Evolutionary conservation across 2,113 vertebrate species (phyloP).

Genomic region (Gymnobelideus leadbeateri): DNA sequence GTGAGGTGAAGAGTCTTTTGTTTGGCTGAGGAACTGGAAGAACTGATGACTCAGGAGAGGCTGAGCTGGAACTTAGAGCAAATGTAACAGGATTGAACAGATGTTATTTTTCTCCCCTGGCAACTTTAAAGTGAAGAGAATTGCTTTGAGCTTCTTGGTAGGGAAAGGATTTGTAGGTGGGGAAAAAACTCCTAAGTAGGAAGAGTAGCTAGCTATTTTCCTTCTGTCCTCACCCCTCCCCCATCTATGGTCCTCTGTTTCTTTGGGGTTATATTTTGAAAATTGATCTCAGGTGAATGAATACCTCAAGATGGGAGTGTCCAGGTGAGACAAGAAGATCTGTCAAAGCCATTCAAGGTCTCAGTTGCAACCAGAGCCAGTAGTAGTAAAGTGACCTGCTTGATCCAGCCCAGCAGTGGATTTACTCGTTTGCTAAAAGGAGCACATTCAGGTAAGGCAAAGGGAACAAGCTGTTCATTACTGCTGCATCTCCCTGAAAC

Average conservation of each 20-base stretch:
- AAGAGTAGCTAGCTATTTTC: neutral
- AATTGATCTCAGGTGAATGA: neutral
- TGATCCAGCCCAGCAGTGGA: neutral
- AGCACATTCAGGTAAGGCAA: neutral
- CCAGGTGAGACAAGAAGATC: neutral
- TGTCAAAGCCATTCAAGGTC: neutral
- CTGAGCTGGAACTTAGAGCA: neutral
- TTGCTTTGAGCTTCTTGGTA: neutral
- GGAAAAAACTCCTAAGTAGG: neutral
- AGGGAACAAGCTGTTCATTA: neutral
- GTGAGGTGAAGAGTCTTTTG: neutral
- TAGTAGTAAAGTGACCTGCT: neutral
- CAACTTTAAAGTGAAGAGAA: neutral
- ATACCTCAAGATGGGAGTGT: neutral
- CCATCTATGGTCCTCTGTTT: neutral
- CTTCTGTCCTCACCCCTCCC: neutral
- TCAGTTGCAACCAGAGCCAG: neutral
- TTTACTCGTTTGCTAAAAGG: neutral
- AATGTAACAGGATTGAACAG: neutral
- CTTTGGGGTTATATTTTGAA: neutral
- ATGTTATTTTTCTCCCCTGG: neutral
- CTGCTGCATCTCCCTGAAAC: neutral
- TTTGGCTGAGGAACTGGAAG: neutral
- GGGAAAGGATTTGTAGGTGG: neutral
- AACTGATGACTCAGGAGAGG: neutral